Conservation (phyloP, 2,113 vertebrate genomes). For the Ptilorrhoa leucosticta region DNA sequence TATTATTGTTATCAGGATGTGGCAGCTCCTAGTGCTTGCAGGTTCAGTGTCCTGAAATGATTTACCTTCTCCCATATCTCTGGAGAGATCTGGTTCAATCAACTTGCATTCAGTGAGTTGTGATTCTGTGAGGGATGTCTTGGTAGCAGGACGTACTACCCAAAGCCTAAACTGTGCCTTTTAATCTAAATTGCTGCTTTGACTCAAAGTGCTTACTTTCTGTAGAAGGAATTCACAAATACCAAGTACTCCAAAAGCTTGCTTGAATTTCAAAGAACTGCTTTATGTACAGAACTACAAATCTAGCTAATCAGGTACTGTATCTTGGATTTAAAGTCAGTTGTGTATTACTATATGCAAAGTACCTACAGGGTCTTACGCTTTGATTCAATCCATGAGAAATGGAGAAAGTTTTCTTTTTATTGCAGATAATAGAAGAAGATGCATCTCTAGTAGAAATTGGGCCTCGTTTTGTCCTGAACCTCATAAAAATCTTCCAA, state of each 20-base stretch:
- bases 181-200: background rate
- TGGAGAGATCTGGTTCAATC: background rate
- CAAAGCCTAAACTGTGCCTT: background rate
- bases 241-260: background rate
- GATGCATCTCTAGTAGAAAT: slow-evolving; percentile 93
- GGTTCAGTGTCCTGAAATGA: background rate
- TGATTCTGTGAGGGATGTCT: background rate
- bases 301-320: fast-evolving
- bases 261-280: background rate
- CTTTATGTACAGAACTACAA: background rate
- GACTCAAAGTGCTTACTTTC: background rate
- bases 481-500: slow-evolving; percentile 94
- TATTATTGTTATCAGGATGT: background rate
- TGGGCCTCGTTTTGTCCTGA: slow-evolving; percentile 94
- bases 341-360: background rate
- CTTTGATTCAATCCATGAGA: background rate
- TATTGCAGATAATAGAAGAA: slow-evolving; percentile 91
- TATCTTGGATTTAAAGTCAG: background rate
- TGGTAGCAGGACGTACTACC: background rate
- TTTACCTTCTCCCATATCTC: fast-evolving
- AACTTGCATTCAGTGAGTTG: fast-evolving
- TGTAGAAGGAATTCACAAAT: background rate
- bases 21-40: background rate
- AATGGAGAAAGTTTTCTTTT: background rate
- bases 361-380: background rate